Conservation (phyloP, 1,140 invertebrate species). For the Drosophila neocordata region DNA sequence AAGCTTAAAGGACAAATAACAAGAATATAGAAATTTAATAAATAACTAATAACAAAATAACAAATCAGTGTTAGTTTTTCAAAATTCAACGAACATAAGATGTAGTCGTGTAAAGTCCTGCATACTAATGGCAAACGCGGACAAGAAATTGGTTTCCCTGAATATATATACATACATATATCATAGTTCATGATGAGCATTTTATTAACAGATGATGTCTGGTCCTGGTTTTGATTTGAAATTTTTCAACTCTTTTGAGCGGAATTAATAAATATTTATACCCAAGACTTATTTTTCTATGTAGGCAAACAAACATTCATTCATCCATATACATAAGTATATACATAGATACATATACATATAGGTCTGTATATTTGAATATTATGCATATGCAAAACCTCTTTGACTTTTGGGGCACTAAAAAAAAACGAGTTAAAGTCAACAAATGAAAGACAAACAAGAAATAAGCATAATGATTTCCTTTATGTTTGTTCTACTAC, state of each 20-base stretch:
- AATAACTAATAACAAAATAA: no score
- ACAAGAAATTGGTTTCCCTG: no score
- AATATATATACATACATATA: no score
- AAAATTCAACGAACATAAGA: no score
- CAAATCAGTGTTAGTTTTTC: no score
- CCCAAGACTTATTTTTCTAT: background rate
- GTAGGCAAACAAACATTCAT: background rate
- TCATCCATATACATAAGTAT: background rate
- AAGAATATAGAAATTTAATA: no score
- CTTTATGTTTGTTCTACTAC: conserved; percentile 46
- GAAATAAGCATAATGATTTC: conserved; percentile 65
- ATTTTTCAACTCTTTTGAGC: background rate
- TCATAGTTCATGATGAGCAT: background rate
- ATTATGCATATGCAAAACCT: conserved; percentile 3
- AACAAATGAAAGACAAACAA: conserved; percentile 50
- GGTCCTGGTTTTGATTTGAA: background rate
- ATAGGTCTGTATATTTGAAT: no score
- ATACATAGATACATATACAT: background rate
- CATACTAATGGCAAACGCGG: no score
- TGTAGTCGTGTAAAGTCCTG: no score
- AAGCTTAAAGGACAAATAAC: no score
- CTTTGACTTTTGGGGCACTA: conserved; percentile 11
- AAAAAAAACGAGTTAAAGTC: conserved; percentile 21
- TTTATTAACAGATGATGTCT: background rate
- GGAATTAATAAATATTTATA: conserved; percentile 1